Conservation (phyloP, 2,888 invertebrate genomes). For the Drosophila paranaensis region DNA sequence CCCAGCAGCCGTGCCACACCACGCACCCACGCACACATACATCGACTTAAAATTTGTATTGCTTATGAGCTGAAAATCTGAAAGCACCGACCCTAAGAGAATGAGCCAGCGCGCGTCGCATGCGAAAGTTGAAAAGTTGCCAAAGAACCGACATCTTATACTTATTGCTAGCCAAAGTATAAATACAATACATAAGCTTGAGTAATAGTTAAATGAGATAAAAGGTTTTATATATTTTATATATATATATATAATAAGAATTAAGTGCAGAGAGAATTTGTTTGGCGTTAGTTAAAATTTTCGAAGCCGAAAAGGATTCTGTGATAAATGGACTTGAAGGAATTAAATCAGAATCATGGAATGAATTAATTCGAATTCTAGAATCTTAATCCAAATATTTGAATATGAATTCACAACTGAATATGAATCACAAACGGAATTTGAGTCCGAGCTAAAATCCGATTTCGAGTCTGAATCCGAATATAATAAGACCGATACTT, state of each 20-base stretch:
- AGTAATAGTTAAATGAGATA: constrained; percentile 1
- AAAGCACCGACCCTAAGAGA: neutral
- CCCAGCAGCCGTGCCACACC: neutral
- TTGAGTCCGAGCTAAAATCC: neutral
- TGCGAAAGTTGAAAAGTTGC: neutral
- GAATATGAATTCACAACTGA: too few relatives aligned
- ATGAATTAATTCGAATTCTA: too few relatives aligned
- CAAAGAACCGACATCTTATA: neutral
- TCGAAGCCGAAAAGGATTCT: too few relatives aligned
- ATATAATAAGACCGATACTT: neutral
- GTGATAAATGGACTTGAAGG: too few relatives aligned
- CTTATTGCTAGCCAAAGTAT: neutral
- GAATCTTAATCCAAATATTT: neutral
- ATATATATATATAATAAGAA: neutral
- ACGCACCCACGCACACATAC: neutral
- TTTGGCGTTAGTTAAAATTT: neutral
- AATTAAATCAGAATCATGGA: too few relatives aligned
- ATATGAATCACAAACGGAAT: neutral
- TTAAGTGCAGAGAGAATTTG: neutral
- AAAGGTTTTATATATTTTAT: neutral
- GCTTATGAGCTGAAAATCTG: constrained; percentile 13
- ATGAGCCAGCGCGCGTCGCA: neutral
- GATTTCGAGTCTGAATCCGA: neutral
- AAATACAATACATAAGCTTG: neutral
- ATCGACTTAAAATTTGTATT: constrained; percentile 23